A percentile compares a stretch with the other conserved stretches of the same genome.
Evolutionary conservation across 2,113 vertebrate genomes (phyloP).

Genomic region (Microcebus tavaratra): DNA sequence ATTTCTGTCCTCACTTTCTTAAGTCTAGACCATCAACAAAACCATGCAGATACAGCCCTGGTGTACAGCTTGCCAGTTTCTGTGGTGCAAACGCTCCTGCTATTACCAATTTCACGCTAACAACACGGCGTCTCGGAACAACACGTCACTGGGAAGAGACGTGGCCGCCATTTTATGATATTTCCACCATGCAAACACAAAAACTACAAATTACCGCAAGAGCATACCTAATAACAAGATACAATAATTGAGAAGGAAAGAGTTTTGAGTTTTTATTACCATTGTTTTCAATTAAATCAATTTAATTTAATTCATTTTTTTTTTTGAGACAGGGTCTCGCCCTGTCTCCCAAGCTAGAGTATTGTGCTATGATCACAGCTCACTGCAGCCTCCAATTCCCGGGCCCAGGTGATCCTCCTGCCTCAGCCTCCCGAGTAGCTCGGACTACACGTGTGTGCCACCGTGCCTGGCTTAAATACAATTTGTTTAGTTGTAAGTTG

Average conservation of each 20-base stretch:
- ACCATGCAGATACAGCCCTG: no score
- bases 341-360: no score
- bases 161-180: no score
- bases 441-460: no score
- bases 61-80: neutral
- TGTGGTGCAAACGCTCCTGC: neutral
- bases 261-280: neutral
- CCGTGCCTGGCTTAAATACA: neutral
- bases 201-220: neutral
- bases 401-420: no score
- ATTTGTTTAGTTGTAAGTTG: neutral
- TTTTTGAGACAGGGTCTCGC: no score
- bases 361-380: no score
- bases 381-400: no score
- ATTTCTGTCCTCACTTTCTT: neutral
- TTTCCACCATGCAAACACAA: neutral
- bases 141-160: neutral
- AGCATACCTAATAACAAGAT: neutral
- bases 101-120: neutral
- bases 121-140: accelerated
- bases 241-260: neutral
- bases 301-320: neutral
- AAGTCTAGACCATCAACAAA: neutral
- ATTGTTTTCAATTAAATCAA: neutral
- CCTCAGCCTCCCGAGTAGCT: no score